A percentile compares a stretch with the other conserved stretches of the same genome.
phyloP scores from a whole-genome alignment of 2,113 vertebrate genomes.

The Poeciliopsis turrubarensis region DNA sequence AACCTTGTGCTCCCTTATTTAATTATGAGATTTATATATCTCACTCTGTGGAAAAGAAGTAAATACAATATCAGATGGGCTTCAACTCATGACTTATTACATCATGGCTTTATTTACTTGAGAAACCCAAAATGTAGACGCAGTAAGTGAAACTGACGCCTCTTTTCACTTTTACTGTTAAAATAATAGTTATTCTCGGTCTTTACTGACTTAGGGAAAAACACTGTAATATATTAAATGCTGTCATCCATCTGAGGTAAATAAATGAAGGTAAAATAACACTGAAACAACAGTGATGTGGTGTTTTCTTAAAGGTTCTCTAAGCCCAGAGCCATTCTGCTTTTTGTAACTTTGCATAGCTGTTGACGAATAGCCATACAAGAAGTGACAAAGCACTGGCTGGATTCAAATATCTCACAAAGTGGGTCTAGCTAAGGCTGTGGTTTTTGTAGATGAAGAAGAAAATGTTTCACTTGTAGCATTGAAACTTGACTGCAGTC shows the following conservation, averaged over 20 bases:
- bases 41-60: background rate
- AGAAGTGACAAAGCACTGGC: constrained; percentile 25
- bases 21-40: background rate
- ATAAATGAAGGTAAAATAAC: constrained; percentile 9
- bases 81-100: background rate
- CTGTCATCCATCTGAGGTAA: background rate
- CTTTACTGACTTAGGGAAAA: background rate
- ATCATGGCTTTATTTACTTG: background rate
- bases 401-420: background rate
- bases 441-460: constrained; percentile 33
- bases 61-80: background rate
- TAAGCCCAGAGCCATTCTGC: constrained; percentile 49
- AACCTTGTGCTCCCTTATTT: background rate
- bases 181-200: background rate
- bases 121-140: background rate
- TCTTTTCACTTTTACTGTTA: background rate
- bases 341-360: constrained; percentile 62
- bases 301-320: constrained; percentile 49
- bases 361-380: constrained; percentile 61
- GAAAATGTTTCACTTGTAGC: constrained; percentile 18
- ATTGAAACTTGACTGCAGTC: constrained; percentile 28
- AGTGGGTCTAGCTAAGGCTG: constrained; percentile 53
- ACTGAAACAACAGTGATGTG: constrained; percentile 56
- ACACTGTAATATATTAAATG: background rate
- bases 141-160: background rate